Evolutionary conservation across 1,140 invertebrate genomes (phyloP), one percentile per base, ranked within the genome.

Genomic region (Marisa cornuarietis): DNA sequence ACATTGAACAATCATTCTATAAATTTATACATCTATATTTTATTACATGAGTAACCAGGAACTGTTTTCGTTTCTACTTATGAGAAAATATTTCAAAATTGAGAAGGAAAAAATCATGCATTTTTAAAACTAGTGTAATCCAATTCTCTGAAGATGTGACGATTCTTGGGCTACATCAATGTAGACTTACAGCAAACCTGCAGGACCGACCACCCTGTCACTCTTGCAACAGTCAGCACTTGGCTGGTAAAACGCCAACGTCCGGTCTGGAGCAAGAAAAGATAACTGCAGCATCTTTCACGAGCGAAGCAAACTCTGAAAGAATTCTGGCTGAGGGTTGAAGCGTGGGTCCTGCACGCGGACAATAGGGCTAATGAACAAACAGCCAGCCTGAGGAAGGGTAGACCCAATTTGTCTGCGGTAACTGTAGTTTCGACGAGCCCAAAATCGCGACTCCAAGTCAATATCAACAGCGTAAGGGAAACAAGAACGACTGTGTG

Each of bases 291-390:
- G 65, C 65, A n/a, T 68, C 65, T 68, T 68, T 31, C 65, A 31
- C 65, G 11, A 22, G 26, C 11, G 10, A 22, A 24, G 14, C 65
- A 11, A 13, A 13, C 10, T 1, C 65, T 16, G 65, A 16, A 24
- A 16, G n/a, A 22, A 22, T 13, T 13, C 65, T 14, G 54, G 54
- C 8, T 58, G 54, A 8, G 11, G 54, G 54, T 58, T 13, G 22
- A 31, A n/a, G 11, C 65, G 0, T 31, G 65, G 65, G 26, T 31
- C 26, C 65, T 31, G 26, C 65, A 31, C 11, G n/a, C 65, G n/a
- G 65, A 68, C 65, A 68, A 68, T 68, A n/a, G 65, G 26, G 65
- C 65, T 68, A 68, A 68, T 68, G 65, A 68, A 68, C 65, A 68
- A 68, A 68, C 65, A 68, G 65, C 1, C 22, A n/a, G 65, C 13